phyloP scores from a whole-genome alignment of 1,140 invertebrate genomes.

The Asobara japonica region DNA sequence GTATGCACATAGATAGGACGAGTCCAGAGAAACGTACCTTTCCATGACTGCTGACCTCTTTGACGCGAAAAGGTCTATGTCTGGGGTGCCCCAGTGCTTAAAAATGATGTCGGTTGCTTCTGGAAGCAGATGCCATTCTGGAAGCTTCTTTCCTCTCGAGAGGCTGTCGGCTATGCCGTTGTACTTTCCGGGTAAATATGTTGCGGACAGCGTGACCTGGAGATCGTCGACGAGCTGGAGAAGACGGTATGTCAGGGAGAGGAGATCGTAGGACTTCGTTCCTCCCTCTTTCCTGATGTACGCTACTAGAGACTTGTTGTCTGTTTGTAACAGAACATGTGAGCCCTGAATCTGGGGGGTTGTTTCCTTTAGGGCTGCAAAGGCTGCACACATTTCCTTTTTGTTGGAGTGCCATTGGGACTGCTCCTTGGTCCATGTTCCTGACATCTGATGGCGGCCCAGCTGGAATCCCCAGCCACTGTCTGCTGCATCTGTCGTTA shows the following conservation, averaged over 20 bases:
- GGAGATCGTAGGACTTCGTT: constrained; percentile 45
- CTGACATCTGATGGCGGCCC: constrained; percentile 28
- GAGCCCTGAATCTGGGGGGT: constrained; percentile 15
- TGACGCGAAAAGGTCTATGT: constrained; percentile 54
- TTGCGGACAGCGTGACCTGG: constrained; percentile 41
- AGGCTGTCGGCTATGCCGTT: constrained; percentile 50
- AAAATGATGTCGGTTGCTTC: constrained; percentile 40
- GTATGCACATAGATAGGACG: constrained; percentile 38
- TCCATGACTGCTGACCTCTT: constrained; percentile 45
- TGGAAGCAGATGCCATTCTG: constrained; percentile 55
- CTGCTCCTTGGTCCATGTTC: constrained; percentile 32
- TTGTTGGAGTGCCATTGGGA: constrained; percentile 41
- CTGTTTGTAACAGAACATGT: constrained; percentile 40
- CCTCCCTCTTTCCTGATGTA: constrained; percentile 53
- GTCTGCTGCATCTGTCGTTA: constrained; percentile 37
- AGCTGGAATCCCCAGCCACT: constrained; percentile 41
- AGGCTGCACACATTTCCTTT: constrained; percentile 40
- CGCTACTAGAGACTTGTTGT: constrained; percentile 41
- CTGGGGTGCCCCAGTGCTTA: constrained; percentile 47
- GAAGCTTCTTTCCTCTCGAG: constrained; percentile 41
- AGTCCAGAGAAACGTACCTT: constrained; percentile 47
- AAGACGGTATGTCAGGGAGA: constrained; percentile 46
- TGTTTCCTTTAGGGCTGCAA: constrained; percentile 28
- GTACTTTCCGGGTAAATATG: constrained; percentile 45
- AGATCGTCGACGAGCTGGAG: constrained; percentile 42